phyloP scores from a whole-genome alignment of 1,140 invertebrate species.

The Gerris buenoi region DNA sequence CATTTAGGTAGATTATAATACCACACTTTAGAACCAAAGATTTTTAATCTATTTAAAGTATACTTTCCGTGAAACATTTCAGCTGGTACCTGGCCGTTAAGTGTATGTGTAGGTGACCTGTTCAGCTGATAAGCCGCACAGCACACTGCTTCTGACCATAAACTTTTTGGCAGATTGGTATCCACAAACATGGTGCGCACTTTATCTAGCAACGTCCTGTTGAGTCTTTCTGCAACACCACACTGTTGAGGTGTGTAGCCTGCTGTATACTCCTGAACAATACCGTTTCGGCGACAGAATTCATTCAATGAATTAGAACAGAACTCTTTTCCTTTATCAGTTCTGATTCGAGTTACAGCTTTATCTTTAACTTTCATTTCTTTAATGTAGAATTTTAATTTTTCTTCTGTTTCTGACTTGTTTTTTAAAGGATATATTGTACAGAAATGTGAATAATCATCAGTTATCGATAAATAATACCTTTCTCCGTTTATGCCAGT shows the following conservation, averaged over 20 bases:
- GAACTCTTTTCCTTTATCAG: neutral
- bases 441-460: neutral
- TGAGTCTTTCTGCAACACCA: neutral
- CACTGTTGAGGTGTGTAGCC: conserved; percentile 2
- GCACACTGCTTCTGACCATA: neutral
- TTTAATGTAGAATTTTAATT: conserved; percentile 3
- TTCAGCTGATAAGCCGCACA: neutral
- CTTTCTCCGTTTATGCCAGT: neutral
- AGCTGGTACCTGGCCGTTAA: neutral
- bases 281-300: neutral
- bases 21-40: neutral
- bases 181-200: neutral
- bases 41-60: neutral
- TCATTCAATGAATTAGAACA: neutral
- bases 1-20: neutral
- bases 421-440: neutral
- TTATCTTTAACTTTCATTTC: neutral
- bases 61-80: neutral
- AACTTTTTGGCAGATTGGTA: neutral
- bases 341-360: neutral
- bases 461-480: neutral
- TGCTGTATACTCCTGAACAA: neutral
- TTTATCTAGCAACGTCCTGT: neutral
- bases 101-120: neutral
- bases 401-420: neutral